Conservation (phyloP, 2,888 invertebrate genomes). For the Phymatocera aterrima region DNA sequence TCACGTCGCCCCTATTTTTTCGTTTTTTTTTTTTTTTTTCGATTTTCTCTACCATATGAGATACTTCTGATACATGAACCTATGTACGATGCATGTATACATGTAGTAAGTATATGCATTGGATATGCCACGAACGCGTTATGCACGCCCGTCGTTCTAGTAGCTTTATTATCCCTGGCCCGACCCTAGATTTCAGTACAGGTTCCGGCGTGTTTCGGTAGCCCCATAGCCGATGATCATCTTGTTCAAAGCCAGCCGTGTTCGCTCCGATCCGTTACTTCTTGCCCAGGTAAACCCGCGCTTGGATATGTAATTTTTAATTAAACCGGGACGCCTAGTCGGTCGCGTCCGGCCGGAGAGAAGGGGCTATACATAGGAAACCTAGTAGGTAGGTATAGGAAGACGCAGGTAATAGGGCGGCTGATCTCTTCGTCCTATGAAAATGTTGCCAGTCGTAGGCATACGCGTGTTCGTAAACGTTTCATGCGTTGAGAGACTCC, state of each 20-base stretch:
- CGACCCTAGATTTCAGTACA: slow-evolving; percentile 32
- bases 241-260: slow-evolving; percentile 16
- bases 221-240: slow-evolving; percentile 8
- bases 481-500: background rate
- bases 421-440: slow-evolving; percentile 23
- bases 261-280: slow-evolving; percentile 38
- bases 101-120: slow-evolving; percentile 33
- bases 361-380: slow-evolving; percentile 2
- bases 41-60: background rate
- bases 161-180: slow-evolving; percentile 46
- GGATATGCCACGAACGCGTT: slow-evolving; percentile 44
- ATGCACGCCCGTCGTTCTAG: slow-evolving; percentile 49
- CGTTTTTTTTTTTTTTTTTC: background rate
- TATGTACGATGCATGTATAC: background rate
- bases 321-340: slow-evolving; percentile 25
- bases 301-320: slow-evolving; percentile 41
- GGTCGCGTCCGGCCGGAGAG: background rate
- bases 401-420: slow-evolving; percentile 31
- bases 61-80: background rate
- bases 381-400: background rate
- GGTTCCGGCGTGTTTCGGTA: slow-evolving; percentile 45
- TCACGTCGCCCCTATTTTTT: background rate
- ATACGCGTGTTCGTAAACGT: background rate
- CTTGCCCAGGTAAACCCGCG: slow-evolving; percentile 7
- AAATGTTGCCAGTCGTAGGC: slow-evolving; percentile 7